Conservation (phyloP, 2,113 vertebrate genomes). For the Embiotoca jacksoni region DNA sequence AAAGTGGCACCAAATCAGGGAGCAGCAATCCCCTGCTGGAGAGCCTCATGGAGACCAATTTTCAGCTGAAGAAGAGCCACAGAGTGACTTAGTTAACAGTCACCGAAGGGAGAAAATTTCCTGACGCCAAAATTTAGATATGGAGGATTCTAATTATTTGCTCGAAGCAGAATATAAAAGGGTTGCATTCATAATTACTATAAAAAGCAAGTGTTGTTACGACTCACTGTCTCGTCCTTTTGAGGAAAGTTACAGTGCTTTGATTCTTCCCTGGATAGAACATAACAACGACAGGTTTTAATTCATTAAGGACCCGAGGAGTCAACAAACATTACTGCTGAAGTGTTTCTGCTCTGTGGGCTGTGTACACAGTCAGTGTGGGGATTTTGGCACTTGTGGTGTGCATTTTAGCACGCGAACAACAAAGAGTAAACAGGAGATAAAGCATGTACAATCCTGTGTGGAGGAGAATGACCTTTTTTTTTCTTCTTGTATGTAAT, state of each 20-base stretch:
- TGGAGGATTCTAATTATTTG: slow-evolving; percentile 55
- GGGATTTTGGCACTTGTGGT: neutral
- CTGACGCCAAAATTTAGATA: slow-evolving; percentile 35
- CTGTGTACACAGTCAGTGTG: no score
- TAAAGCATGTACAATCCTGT: neutral
- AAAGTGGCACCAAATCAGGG: slow-evolving; percentile 47
- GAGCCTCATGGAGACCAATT: slow-evolving; percentile 33
- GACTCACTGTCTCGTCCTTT: slow-evolving; percentile 19
- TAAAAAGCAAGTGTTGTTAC: slow-evolving; percentile 59
- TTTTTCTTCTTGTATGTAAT: neutral
- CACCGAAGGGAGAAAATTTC: slow-evolving; percentile 20
- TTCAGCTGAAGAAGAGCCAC: slow-evolving; percentile 37
- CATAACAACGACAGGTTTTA: no score
- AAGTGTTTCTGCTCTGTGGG: no score
- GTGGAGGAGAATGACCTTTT: neutral
- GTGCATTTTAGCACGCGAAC: neutral
- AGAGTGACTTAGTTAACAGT: slow-evolving; percentile 32
- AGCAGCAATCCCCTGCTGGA: slow-evolving; percentile 12
- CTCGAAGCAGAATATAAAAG: slow-evolving; percentile 52
- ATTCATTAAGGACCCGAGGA: no score
- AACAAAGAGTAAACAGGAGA: neutral
- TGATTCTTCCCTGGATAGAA: no score
- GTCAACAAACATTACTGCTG: no score
- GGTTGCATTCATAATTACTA: slow-evolving; percentile 47
- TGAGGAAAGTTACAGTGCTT: neutral